phyloP scores from a whole-genome alignment of 2,113 vertebrate species.

The Corythaixoides concolor region DNA sequence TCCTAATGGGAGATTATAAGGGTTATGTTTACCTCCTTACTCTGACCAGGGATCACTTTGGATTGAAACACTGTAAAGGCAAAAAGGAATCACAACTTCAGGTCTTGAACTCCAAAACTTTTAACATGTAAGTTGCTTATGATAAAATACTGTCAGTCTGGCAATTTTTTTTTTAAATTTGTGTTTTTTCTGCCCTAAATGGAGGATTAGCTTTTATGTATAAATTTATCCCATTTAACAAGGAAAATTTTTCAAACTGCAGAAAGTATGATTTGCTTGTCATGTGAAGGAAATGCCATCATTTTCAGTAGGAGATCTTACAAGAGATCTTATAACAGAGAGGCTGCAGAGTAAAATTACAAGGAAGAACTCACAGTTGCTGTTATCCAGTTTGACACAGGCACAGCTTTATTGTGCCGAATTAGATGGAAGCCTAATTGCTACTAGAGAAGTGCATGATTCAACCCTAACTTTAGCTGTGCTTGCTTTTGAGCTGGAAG shows the following conservation, averaged over 20 bases:
- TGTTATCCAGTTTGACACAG: background rate
- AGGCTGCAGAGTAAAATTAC: background rate
- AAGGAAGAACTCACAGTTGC: background rate
- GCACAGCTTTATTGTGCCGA: background rate
- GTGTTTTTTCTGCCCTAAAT: background rate
- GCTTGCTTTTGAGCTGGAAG: background rate
- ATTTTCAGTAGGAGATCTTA: background rate
- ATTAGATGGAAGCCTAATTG: background rate
- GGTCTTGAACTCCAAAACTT: slow-evolving; percentile 65
- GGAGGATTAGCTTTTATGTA: background rate
- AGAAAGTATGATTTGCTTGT: background rate
- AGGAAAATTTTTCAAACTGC: background rate
- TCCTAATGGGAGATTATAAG: slow-evolving; percentile 76
- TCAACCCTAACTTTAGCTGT: background rate
- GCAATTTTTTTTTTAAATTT: background rate
- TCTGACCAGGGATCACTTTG: slow-evolving; percentile 68
- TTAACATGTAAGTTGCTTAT: slow-evolving; percentile 61
- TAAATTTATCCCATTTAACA: background rate
- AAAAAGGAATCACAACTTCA: slow-evolving; percentile 49
- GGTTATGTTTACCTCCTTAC: slow-evolving; percentile 72
- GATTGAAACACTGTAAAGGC: slow-evolving; percentile 56
- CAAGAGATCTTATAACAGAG: background rate
- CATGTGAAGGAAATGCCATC: background rate
- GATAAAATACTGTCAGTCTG: background rate
- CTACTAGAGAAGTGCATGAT: background rate